Percentiles rank a stretch among this genome's conserved stretches.
phyloP scores from a whole-genome alignment of 2,888 invertebrate species.

The Leptopilina drosophilae region DNA sequence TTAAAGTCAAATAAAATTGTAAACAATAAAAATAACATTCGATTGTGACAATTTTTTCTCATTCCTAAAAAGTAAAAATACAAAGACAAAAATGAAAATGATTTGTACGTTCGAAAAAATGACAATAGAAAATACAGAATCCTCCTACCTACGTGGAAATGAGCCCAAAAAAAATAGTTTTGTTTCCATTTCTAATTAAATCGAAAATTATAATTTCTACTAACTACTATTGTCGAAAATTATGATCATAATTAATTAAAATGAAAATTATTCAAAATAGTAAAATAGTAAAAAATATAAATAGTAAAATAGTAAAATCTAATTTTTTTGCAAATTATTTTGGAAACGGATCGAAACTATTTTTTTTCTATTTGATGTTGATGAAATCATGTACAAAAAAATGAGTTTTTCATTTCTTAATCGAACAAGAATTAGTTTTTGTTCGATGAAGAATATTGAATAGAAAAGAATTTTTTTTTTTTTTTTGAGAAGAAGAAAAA shows the following conservation, averaged over 20 bases:
- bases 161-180: constrained; percentile 8
- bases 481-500: background rate
- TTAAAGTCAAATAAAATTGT: no score
- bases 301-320: no score
- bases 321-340: background rate
- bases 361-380: background rate
- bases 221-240: no score
- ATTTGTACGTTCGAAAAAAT: background rate
- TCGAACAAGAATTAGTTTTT: background rate
- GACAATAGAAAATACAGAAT: background rate
- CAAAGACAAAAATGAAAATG: background rate
- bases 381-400: background rate
- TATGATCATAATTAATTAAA: no score
- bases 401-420: constrained; percentile 7
- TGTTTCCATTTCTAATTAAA: background rate
- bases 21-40: no score
- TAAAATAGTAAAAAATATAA: no score
- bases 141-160: background rate
- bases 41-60: background rate
- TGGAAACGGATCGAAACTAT: background rate
- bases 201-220: background rate
- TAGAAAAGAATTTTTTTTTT: no score
- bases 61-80: no score
- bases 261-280: no score
- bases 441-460: background rate